Base-by-base conservation (phyloP, 92 coral and sea anemone species). In the Nematostella vectensis region DNA sequence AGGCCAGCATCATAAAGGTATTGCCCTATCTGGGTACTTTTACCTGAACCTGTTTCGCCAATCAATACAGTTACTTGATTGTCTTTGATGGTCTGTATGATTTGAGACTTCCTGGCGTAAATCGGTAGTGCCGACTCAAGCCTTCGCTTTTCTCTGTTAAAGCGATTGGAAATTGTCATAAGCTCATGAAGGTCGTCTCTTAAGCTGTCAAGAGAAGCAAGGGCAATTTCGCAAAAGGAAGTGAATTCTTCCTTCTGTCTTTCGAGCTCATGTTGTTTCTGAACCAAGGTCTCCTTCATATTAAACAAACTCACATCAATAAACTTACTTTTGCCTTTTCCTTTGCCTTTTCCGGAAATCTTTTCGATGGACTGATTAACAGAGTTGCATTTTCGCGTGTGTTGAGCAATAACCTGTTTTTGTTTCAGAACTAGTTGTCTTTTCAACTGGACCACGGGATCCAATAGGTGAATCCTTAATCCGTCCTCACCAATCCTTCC, bases 41-140 rank as follows among this genome's bases (percentile, higher is more conserved):
- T 91, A 25, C 98, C 98, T 0, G 98, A 91, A 16, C 96, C 98
- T 21, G 98, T 91, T 67, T 91, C 98, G 15, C 96, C 98, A 24
- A 91, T 43, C 40, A 91, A 61, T 40, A 91, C 65, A 47, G 75
- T 50, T 4, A 91, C 96, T 57, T 91, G 93, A 50, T 75, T 66
- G 18, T 68, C 54, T 55, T 55, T 51, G 30, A 91, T 65, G 18
- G 70, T 38, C 25, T 78, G 61, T 30, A 70, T 36, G 36, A 91
- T 81, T 6, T 47, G 64, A 18, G 67, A 62, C 51, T 77, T 88
- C 39, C 56, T 71, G 11, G 88, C 98, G 71, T 91, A 91, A 43
- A 91, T 78, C 2, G 98, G 98, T 23, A 91, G 83, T 10, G 82
- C 89, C 37, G 54, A 58, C 4, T 55, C 72, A 17, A 86, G 58